Conservation (phyloP, 2,797 vertebrate genomes). For the Oceanodroma leucorhoa region DNA sequence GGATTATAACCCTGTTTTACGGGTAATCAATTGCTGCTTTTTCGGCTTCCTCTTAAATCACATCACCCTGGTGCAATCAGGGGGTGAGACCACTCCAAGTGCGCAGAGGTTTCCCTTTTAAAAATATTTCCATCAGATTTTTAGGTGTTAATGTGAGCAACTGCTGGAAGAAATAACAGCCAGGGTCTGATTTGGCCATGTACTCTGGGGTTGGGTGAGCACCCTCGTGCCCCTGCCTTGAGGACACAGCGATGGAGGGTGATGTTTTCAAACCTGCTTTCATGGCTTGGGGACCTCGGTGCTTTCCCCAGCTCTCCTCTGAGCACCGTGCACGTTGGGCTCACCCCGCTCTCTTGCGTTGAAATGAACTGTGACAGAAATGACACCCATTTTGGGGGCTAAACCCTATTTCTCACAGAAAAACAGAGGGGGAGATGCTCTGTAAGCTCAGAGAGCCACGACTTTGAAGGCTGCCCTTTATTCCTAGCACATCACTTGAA, state of each 20-base stretch:
- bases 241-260: not conserved
- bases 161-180: not conserved
- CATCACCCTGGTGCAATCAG: not conserved
- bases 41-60: not conserved
- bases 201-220: accelerated
- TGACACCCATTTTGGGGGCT: accelerated
- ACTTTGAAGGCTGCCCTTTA: not conserved
- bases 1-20: not conserved
- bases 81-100: not conserved
- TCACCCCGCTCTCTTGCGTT: accelerated
- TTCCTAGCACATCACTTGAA: not conserved
- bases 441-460: not conserved
- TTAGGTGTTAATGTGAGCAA: not conserved
- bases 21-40: constrained; percentile 50
- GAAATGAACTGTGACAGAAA: not conserved
- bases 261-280: not conserved
- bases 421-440: accelerated
- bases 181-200: accelerated
- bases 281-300: accelerated
- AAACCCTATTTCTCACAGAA: not conserved
- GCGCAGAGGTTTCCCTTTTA: not conserved
- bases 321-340: accelerated
- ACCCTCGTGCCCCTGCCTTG: not conserved
- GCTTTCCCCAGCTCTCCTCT: not conserved
- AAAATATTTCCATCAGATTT: not conserved